Conservation (phyloP, 2,797 vertebrate genomes). For the Amazona finschi region DNA sequence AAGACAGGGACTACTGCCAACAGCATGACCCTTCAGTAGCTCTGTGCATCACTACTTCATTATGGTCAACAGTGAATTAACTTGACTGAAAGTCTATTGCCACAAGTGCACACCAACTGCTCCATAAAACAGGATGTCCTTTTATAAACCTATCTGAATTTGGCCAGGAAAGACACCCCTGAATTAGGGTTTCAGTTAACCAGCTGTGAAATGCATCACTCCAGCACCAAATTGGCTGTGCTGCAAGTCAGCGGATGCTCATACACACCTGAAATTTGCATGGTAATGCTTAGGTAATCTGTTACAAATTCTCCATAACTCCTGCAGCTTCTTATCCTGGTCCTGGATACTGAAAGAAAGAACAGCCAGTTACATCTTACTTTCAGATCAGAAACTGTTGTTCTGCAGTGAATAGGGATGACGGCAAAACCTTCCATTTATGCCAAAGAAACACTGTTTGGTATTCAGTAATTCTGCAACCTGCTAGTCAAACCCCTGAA, state of each 20-base stretch:
- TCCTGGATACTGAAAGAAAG: slow-evolving; percentile 85
- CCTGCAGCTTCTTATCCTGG: slow-evolving; percentile 93
- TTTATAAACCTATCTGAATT: neutral
- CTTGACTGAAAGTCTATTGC: neutral
- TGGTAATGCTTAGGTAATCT: slow-evolving; percentile 93
- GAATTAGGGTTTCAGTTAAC: neutral
- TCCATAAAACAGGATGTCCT: neutral
- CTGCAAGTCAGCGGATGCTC: neutral
- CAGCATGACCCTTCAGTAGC: neutral
- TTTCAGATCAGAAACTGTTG: neutral
- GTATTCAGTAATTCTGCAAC: neutral
- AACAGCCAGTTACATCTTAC: neutral
- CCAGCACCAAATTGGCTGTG: neutral
- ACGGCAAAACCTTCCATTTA: neutral
- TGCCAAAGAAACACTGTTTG: neutral
- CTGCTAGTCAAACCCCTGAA: neutral
- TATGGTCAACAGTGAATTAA: neutral
- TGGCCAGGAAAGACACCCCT: neutral
- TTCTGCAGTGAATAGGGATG: neutral
- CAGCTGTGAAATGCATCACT: neutral
- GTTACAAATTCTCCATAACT: slow-evolving; percentile 93
- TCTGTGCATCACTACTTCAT: neutral
- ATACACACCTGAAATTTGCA: slow-evolving; percentile 88
- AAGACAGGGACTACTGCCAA: neutral
- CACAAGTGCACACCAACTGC: neutral